Conservation (phyloP, 2,797 vertebrate species). For the Halcyon badia region DNA sequence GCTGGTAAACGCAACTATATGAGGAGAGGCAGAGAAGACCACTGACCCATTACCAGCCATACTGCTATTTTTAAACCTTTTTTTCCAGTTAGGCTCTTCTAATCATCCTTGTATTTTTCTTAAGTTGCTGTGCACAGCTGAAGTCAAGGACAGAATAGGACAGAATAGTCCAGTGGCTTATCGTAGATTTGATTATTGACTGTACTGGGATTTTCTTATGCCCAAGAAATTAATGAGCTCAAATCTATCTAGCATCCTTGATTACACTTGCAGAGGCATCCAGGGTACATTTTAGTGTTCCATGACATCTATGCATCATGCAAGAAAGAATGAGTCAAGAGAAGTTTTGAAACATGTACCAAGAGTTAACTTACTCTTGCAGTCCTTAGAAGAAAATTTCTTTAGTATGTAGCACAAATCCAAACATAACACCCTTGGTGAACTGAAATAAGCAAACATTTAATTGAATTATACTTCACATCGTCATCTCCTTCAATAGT, state of each 20-base stretch:
- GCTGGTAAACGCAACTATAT: neutral
- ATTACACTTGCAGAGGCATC: neutral
- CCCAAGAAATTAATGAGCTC: neutral
- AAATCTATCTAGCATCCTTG: neutral
- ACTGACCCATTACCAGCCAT: neutral
- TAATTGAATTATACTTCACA: neutral
- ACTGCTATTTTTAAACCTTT: neutral
- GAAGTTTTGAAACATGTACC: neutral
- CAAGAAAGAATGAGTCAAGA: neutral
- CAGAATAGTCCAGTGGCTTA: neutral
- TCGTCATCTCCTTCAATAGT: neutral
- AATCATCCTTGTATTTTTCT: neutral
- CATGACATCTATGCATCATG: rapidly evolving
- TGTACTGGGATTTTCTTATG: neutral
- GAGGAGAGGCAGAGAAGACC: neutral
- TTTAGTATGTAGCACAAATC: neutral
- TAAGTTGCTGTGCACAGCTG: neutral
- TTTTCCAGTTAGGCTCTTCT: neutral
- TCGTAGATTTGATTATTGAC: neutral
- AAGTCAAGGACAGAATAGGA: neutral
- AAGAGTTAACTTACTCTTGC: neutral
- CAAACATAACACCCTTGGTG: neutral
- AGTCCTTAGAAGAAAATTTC: neutral
- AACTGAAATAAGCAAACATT: neutral
- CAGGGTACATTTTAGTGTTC: neutral